Evolutionary conservation across 2,797 vertebrate genomes (phyloP), one percentile per base, ranked within the genome.

Genomic region (Pyrrhura leucotis): DNA sequence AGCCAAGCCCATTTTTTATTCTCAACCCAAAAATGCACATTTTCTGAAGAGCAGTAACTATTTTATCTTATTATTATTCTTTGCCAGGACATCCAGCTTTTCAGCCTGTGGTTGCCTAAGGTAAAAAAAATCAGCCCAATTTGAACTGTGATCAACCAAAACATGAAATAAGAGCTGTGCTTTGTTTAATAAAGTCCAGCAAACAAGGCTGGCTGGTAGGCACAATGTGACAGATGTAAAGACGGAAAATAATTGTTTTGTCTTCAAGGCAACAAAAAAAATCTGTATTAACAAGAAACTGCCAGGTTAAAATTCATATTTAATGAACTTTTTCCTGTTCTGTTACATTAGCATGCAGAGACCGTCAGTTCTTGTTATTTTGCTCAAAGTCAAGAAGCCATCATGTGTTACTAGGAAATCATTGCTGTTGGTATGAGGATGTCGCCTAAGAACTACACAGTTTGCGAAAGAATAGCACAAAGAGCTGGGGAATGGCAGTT

Each of bases 171-270:
- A 91, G 84, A 40, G 59, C 47, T 81, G 31, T 50, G 33, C 62
- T 95, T 86, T 78, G 79, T 81, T 93, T 80, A 96, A 95, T 93
- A 76, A 87, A 77, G 37, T 71, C 59, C 74, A 88, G 83, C 58
- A 91, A 76, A 45, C 54, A 68, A 68, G 42, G n/a, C 66, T 83
- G 77, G 71, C 71, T 88, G 71, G 50, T 83, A 67, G 67, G 84
- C 85, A 85, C 66, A 66, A 16, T 31, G 53, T 80, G 51, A 85
- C 88, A 81, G 75, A 88, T 56, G 42, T 51, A 91, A 83, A 94
- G 80, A 88, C 12, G 47, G 59, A 40, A 74, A 85, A 66, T 15
- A 69, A 79, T 58, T 76, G 33, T 31, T 93, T 91, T 48, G 44
- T 88, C 74, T 87, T 67, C 61, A 65, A 84, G 89, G 80, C 75